Evolutionary conservation across 2,113 vertebrate species (phyloP).

Genomic region (Natator depressus): DNA sequence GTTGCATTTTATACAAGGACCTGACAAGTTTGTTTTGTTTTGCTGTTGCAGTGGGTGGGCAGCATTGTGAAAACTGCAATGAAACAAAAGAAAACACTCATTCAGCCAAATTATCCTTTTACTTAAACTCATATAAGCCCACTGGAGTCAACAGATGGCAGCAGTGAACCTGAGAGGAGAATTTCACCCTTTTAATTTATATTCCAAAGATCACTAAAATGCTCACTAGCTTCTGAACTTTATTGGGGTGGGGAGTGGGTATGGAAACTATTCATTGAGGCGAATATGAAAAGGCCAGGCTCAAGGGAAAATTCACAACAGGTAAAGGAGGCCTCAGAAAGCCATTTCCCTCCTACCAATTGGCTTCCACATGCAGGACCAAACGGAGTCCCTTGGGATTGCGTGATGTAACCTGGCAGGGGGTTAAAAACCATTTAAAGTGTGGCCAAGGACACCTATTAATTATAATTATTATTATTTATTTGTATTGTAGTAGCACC

Average conservation of each 20-base stretch:
- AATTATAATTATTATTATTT: not conserved
- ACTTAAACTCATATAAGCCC: not conserved
- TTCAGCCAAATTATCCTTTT: not conserved
- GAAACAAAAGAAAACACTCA: slow-evolving; percentile 16
- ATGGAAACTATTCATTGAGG: not conserved
- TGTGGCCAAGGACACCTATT: not conserved
- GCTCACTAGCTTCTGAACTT: not conserved
- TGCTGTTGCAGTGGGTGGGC: slow-evolving; percentile 33
- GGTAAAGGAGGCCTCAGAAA: too few relatives aligned
- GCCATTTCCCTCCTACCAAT: not conserved
- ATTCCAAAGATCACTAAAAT: not conserved
- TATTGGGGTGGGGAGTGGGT: not conserved
- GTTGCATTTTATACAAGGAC: not conserved
- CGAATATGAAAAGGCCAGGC: fast-evolving
- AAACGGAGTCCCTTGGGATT: not conserved
- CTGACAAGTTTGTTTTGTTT: slow-evolving; percentile 36
- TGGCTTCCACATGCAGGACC: not conserved
- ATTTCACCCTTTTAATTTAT: not conserved
- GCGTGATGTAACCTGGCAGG: not conserved
- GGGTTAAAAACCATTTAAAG: not conserved
- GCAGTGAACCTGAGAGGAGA: not conserved
- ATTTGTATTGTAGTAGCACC: not conserved
- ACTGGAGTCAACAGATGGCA: not conserved
- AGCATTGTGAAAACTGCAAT: not conserved
- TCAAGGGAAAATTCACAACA: fast-evolving